Percentiles rank a stretch among this genome's conserved stretches.
Evolutionary conservation across 2,888 invertebrate genomes (phyloP).

Genomic region (Scaptomyza tumidula): DNA sequence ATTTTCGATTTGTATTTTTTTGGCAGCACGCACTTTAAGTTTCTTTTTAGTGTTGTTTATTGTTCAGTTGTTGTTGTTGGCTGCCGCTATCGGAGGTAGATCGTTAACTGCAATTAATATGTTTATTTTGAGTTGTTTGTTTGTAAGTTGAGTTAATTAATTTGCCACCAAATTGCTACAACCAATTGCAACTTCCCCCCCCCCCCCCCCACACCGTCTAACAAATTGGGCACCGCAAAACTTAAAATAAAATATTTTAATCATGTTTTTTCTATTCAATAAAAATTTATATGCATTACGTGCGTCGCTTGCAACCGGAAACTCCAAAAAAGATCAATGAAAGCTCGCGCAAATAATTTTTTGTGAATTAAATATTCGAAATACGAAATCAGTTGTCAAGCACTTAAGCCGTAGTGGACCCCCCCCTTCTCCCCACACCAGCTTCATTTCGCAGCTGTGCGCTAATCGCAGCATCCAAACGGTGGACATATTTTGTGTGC

Average conservation of each 20-base stretch:
- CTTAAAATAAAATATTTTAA: not conserved
- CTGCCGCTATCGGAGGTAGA: conserved; percentile 65
- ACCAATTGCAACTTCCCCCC: conserved; percentile 21
- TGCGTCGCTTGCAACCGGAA: conserved; percentile 50
- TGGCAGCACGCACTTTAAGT: conserved; percentile 44
- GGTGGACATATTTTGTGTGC: conserved; percentile 43
- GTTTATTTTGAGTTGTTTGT: conserved; percentile 35
- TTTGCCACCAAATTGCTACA: conserved; percentile 55
- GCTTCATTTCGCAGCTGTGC: conserved; percentile 59
- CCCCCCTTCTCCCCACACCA: not conserved
- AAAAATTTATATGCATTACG: conserved; percentile 35
- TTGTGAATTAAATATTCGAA: conserved; percentile 1
- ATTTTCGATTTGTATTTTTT: conserved; percentile 13
- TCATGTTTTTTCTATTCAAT: conserved; percentile 7
- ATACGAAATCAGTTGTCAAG: conserved; percentile 28
- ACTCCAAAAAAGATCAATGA: conserved; percentile 54
- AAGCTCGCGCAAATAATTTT: conserved; percentile 41
- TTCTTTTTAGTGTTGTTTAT: not conserved
- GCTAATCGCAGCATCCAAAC: conserved; percentile 48
- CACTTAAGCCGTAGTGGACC: not conserved
- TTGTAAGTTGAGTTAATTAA: conserved; percentile 58
- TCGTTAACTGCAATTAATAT: conserved; percentile 78
- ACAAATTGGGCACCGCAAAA: conserved; percentile 58
- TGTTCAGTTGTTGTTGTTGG: conserved; percentile 23
- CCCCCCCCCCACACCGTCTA: not conserved